These are phyloP conservation scores for Tiliacea citrago DNA, from an alignment of 2,888 invertebrate species.

Conservation along the genomic window DNA sequence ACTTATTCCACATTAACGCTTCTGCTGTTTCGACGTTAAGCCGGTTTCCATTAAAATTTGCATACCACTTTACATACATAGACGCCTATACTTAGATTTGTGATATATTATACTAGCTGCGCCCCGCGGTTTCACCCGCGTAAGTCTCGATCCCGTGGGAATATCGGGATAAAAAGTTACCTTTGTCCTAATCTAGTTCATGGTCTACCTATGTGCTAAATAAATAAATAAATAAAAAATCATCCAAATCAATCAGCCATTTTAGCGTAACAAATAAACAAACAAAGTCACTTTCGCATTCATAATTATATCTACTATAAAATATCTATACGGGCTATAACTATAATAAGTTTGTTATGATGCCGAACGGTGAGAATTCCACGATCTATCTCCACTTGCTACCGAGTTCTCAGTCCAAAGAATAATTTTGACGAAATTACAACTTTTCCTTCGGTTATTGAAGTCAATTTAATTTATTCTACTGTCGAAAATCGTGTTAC, in stretches of 20 bases:
- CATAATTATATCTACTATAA: too few species aligned
- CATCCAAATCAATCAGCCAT: too few species aligned
- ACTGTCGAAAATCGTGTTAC: too few species aligned
- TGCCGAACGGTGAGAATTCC: neutral
- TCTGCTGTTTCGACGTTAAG: neutral
- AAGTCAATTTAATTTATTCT: neutral
- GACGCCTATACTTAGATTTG: neutral
- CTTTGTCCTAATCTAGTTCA: too few species aligned
- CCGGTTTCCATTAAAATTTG: slow-evolving; percentile 48
- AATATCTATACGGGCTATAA: too few species aligned
- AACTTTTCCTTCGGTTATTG: neutral
- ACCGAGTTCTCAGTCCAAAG: neutral
- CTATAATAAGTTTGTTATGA: neutral
- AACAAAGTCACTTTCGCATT: too few species aligned
- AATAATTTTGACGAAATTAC: neutral
- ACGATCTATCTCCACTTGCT: neutral
- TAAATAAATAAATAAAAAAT: too few species aligned
- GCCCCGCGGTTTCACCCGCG: too few species aligned
- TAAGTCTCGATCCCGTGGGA: too few species aligned
- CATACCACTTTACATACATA: slow-evolving; percentile 34
- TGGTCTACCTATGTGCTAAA: too few species aligned
- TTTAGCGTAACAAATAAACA: too few species aligned
- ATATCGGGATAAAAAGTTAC: too few species aligned
- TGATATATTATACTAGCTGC: neutral
- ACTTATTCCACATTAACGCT: slow-evolving; percentile 26